Evolutionary conservation across 2,888 invertebrate genomes (phyloP).

Genomic region (Stomorhina lunata): DNA sequence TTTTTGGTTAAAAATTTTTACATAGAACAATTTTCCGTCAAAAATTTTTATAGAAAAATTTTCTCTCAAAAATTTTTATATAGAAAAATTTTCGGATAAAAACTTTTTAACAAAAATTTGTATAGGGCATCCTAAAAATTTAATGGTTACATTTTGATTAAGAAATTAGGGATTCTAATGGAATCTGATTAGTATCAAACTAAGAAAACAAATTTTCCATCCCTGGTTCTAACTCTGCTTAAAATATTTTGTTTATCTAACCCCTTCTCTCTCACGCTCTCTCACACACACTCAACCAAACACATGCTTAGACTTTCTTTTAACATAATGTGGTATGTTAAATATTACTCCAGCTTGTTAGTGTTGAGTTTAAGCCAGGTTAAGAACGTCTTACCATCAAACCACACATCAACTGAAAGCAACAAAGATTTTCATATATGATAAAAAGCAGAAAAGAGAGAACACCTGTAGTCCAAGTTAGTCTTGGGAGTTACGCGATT

Average conservation of each 20-base stretch:
- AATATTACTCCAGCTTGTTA: conserved; percentile 46
- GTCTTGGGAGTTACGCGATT: conserved; percentile 58
- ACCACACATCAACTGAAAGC: conserved; percentile 37
- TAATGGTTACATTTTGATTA: no score
- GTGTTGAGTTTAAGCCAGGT: conserved; percentile 59
- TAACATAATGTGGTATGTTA: conserved; percentile 30
- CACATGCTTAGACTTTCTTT: background rate
- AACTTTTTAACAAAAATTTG: no score
- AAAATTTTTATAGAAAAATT: no score
- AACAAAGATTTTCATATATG: background rate
- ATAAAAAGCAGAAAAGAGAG: conserved; percentile 40
- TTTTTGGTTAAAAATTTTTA: no score
- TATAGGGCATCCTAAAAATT: no score
- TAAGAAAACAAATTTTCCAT: no score
- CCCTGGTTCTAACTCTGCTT: background rate
- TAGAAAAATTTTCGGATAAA: no score
- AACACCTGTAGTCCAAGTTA: conserved; percentile 57
- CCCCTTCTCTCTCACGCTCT: background rate
- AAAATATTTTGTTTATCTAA: background rate
- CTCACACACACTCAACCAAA: background rate
- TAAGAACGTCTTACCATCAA: conserved; percentile 62
- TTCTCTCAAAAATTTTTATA: no score
- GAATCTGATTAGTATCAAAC: no score
- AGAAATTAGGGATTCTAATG: no score
- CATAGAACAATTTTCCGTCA: no score